These are phyloP conservation scores for Musca vetustissima DNA, from an alignment of 1,140 invertebrate species.

Conservation along the genomic window DNA sequence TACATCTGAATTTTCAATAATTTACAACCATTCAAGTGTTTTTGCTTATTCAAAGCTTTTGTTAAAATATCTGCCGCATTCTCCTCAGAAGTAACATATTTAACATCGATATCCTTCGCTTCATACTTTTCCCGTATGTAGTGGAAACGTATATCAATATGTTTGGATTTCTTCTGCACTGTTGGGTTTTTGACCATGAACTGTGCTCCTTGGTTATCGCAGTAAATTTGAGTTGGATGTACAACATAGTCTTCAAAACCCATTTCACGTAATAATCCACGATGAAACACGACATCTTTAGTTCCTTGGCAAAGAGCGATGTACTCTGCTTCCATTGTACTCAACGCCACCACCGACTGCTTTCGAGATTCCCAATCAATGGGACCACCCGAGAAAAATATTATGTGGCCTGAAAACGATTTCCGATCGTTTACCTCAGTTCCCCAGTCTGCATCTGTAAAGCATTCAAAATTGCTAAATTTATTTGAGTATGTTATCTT, in stretches of 20 bases:
- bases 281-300: conserved; percentile 52
- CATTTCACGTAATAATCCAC: conserved; percentile 38
- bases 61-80: conserved; percentile 24
- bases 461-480: too few species aligned
- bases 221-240: not conserved
- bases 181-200: conserved; percentile 23
- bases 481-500: too few species aligned
- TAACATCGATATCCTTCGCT: not conserved
- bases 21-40: not conserved
- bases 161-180: conserved; percentile 18
- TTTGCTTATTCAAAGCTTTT: conserved; percentile 11
- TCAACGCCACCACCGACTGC: conserved; percentile 56
- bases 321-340: conserved; percentile 58
- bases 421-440: conserved; percentile 11
- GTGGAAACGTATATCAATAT: conserved; percentile 25
- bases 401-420: conserved; percentile 25
- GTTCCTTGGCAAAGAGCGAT: conserved; percentile 50
- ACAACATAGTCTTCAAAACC: not conserved
- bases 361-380: conserved; percentile 56
- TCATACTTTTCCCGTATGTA: conserved; percentile 14
- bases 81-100: conserved; percentile 21
- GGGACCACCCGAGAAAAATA: conserved; percentile 39
- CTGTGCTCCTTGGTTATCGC: conserved; percentile 16
- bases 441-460: conserved; percentile 17
- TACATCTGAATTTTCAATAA: conserved; percentile 12